Evolutionary conservation across 2,113 vertebrate genomes (phyloP).

Genomic region (Madoqua kirkii): DNA sequence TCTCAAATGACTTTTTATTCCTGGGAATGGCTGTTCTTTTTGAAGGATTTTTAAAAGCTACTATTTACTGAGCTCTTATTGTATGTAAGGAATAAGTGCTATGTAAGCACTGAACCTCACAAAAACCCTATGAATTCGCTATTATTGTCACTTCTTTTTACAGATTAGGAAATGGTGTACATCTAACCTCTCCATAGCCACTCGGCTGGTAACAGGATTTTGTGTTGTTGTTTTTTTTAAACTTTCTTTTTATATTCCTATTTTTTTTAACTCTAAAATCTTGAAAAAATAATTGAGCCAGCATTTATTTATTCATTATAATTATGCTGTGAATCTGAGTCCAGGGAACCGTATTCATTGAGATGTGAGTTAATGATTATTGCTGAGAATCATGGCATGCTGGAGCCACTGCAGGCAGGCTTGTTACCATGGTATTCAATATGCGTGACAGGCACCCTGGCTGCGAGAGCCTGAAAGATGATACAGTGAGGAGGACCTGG

Average conservation of each 20-base stretch:
- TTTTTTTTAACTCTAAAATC: not conserved
- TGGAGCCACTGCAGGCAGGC: not conserved
- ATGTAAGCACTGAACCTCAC: not conserved
- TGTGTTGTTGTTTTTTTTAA: not conserved
- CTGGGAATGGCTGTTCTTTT: not conserved
- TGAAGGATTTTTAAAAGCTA: not conserved
- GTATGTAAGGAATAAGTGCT: not conserved
- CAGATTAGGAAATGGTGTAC: not conserved
- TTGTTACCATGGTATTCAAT: conserved; percentile 50
- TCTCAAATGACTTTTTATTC: not conserved
- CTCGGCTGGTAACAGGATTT: not conserved
- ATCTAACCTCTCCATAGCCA: not conserved
- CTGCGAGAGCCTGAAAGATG: conserved; percentile 63
- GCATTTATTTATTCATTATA: not conserved
- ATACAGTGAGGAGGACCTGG: conserved; percentile 29
- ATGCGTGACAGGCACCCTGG: conserved; percentile 42
- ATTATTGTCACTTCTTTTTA: not conserved
- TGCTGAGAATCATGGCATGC: not conserved
- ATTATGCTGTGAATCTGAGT: not conserved
- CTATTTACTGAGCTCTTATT: not conserved
- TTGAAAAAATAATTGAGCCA: not conserved
- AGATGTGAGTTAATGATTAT: not conserved
- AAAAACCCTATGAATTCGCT: not conserved
- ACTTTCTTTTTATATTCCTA: not conserved
- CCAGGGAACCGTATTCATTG: not conserved